Evolutionary conservation across 2,888 invertebrate genomes (phyloP).

Genomic region (Ametastegia equiseti): DNA sequence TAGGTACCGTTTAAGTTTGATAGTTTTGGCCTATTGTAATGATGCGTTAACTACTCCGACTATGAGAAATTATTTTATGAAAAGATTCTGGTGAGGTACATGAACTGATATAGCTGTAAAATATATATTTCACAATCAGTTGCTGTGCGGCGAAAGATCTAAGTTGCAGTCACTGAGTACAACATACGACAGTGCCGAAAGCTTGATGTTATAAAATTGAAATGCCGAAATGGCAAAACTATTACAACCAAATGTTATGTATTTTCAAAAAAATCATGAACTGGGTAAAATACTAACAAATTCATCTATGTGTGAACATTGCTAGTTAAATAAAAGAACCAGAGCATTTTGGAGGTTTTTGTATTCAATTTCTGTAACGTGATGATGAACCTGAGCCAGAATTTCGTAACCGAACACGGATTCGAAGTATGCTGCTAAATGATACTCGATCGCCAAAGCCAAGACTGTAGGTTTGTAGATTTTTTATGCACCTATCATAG

Average conservation of each 20-base stretch:
- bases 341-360: not conserved
- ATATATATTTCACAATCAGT: conserved; percentile 1
- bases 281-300: no score
- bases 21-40: conserved; percentile 39
- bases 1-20: conserved; percentile 46
- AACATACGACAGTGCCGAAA: conserved; percentile 3
- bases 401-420: no score
- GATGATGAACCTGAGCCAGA: not conserved
- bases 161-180: not conserved
- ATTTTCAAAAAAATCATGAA: not conserved
- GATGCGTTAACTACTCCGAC: not conserved
- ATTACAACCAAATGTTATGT: not conserved
- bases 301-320: no score
- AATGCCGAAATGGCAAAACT: not conserved
- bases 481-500: no score
- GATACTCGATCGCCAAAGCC: no score
- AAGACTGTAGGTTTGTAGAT: not conserved
- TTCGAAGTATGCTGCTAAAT: no score
- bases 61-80: conserved; percentile 19
- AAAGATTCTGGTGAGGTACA: conserved; percentile 24
- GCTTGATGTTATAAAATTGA: not conserved
- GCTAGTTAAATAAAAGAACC: no score
- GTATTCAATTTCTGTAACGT: no score
- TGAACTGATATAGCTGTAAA: conserved; percentile 6
- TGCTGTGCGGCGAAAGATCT: conserved; percentile 7